Conservation (phyloP, 2,797 vertebrate genomes). For the Malurus splendens region DNA sequence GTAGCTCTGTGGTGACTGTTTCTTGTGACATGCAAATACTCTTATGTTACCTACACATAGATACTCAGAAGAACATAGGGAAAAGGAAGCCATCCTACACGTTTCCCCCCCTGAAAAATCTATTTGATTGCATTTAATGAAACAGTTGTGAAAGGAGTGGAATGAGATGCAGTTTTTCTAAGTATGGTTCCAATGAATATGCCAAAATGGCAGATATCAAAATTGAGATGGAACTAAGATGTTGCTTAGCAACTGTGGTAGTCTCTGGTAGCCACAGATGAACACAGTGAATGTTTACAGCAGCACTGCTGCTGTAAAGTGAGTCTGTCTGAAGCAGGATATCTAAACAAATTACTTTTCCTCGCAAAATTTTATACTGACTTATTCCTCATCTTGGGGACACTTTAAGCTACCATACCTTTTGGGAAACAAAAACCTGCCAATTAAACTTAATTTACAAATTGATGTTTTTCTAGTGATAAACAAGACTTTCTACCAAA, state of each 20-base stretch:
- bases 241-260: slow-evolving; percentile 65
- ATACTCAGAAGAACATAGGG: neutral
- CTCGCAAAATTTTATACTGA: neutral
- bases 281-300: neutral
- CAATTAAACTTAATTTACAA: neutral
- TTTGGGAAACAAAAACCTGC: neutral
- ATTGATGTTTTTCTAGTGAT: neutral
- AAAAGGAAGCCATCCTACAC: neutral
- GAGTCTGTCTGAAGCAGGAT: neutral
- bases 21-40: neutral
- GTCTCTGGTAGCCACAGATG: slow-evolving; percentile 45
- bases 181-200: slow-evolving; percentile 31
- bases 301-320: slow-evolving; percentile 29
- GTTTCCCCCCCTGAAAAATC: neutral
- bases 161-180: neutral
- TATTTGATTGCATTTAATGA: neutral
- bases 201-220: slow-evolving; percentile 43
- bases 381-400: neutral
- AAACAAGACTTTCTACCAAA: neutral
- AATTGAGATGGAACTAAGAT: slow-evolving; percentile 33
- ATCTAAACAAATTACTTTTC: neutral
- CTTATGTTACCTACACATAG: neutral
- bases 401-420: neutral
- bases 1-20: neutral
- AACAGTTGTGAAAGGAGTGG: neutral